Evolutionary conservation across 1,140 invertebrate genomes (phyloP), one percentile per base, ranked within the genome.

Genomic region (Octopus sinensis): DNA sequence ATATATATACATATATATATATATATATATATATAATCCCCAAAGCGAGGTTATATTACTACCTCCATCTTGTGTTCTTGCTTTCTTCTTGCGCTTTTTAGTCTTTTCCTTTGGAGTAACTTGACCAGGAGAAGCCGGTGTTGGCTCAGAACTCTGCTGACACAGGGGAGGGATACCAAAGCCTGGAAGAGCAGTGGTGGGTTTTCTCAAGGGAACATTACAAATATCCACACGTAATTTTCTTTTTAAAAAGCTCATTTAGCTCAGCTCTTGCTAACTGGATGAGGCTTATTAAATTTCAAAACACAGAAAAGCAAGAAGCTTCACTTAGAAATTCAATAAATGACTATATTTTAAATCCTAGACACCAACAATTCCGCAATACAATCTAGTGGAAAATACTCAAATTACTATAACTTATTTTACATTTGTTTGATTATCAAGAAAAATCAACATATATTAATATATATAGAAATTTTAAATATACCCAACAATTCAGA

Each of bases 31-130:
- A 73, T n/a, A 73, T n/a, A 73, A 73, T n/a, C 17, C 30, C 68
- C 68, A 73, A 73, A 73, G 68, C 68, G 9, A 77, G 76, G 76
- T 77, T 77, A 51, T n/a, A 77, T 77, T 77, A 80, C 84, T 86
- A 86, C 86, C 85, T 84, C 85, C 86, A n/a, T 83, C 79, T 62
- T 82, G 78, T 78, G 79, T 77, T 79, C 87, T 89, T 84, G 88
- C 88, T 84, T 88, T 88, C 86, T 88, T 89, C 83, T 86, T 86
- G 52, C 87, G 81, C 82, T 88, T 88, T 83, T 88, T 88, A 30
- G 85, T 80, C 84, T 88, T 88, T 83, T 86, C 84, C 82, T 88
- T 86, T 54, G 83, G 78, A 51, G 82, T 80, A 43, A 82, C 75
- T 71, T 82, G 81, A 17, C 80, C 78, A 76, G 83, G 17, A 76